Evolutionary conservation across 2,888 invertebrate genomes (phyloP), one percentile per base, ranked within the genome.

Genomic region (Watsonalla binaria): DNA sequence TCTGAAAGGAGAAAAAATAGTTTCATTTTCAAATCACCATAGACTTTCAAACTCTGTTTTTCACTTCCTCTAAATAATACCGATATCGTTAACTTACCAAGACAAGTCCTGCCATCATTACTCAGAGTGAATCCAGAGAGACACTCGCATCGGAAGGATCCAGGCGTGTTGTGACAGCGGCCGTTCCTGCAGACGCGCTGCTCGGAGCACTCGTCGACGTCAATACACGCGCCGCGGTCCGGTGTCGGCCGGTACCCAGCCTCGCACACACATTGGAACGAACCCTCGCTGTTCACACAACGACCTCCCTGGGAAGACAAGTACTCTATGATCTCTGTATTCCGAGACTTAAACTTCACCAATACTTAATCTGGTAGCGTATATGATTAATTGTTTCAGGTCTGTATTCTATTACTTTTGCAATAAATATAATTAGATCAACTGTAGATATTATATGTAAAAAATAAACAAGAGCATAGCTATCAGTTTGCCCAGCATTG

Each of bases 211-310:
- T 93, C 93, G 82, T 93, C 92, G 51, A 91, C 89, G 70, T 91
- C 91, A 1, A 79, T 71, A 65, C 91, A 91, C 0, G 87, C 85
- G 56, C 80, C 82, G 54, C 88, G 81, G 55, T 75, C 84, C 1
- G 57, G 94, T 92, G 70, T 93, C 82, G 62, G 92, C 0, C 94
- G 92, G 84, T 95, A 96, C 8, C 97, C 97, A 6, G 93, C 92
- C 55, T 95, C 95, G 81, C 97, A 97, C 65, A 95, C 94, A 83
- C 97, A 97, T 45, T 92, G 93, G 88, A 96, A 97, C 0, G 96
- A 96, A 0, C 96, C 96, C 33, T 93, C 92, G n/a, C 95, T 94
- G 84, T 97, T 97, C 54, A 96, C 91, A 78, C 97, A 97, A 11
- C 93, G 92, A 0, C 96, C 96, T 39, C 96, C 96, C 78, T 94